Base-by-base conservation (phyloP, 2,113 vertebrate genomes). In the Myotis yumanensis region DNA sequence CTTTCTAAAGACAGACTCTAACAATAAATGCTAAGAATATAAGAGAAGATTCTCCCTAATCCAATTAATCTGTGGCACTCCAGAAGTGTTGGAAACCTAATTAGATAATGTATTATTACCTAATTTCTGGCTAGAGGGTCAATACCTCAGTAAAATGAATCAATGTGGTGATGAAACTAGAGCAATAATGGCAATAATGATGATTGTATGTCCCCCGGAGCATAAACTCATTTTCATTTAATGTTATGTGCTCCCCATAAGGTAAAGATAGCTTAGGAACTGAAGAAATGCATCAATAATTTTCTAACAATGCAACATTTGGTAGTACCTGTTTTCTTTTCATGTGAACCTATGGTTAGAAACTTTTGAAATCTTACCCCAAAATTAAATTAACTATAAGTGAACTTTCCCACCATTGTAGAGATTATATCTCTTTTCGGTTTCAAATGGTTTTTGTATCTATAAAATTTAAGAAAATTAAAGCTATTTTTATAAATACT, bases 301-400 rank as follows among this genome's bases (percentile, higher is more conserved):
- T 91, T 90, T 10, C 14, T 20, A 92, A 62, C 20, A 64, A 66
- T 37, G 20, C 32, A 80, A 28, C 11, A 43, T 54, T 86, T 94
- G 51, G 28, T 57, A 46, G n/a, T 40, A 77, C 16, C 22, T 86
- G 20, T 90, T 92, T 93, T 89, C 69, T 92, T 96, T 96, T 18
- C 64, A 46, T 32, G 25, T 83, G 30, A 83, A 73, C 6, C 25
- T 48, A 62, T 84, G 75, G 11, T 82, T 93, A 73, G 57, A 93
- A 91, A 5, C 17, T 89, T 73, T 82, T 30, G 22, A 89, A 93
- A 88, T 89, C 35, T 66, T 83, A 59, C 25, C 14, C 48, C 69
- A 81, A 75, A 96, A 66, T 73, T 91, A 90, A 90, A 81, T 94
- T 17, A 79, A 66, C 59, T 94, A 18, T 32, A n/a, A 84, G 23